Percentiles rank a stretch among this genome's conserved stretches.
Evolutionary conservation across 2,797 vertebrate species (phyloP).

Genomic region (Mareca strepera): DNA sequence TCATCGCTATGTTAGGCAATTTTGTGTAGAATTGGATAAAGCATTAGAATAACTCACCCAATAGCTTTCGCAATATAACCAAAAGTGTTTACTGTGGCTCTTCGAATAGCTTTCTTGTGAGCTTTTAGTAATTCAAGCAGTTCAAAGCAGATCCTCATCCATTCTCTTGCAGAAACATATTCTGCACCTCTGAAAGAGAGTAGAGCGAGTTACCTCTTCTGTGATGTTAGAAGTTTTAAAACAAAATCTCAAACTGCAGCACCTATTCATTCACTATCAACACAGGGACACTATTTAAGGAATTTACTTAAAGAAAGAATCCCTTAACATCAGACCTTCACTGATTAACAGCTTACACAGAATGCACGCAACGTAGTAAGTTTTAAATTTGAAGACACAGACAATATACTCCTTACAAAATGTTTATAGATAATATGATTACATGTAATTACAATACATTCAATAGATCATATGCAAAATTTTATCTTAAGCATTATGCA

Average conservation of each 20-base stretch:
- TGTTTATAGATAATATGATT: background rate
- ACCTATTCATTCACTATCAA: background rate
- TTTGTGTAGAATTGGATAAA: background rate
- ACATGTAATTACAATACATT: background rate
- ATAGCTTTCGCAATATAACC: slow-evolving; percentile 99
- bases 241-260: background rate
- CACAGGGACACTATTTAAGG: background rate
- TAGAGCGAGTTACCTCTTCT: background rate
- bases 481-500: background rate
- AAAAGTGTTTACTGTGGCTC: slow-evolving; percentile 99
- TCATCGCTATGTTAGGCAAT: background rate
- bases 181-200: slow-evolving; percentile 89
- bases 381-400: background rate
- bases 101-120: slow-evolving; percentile 97
- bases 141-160: slow-evolving; percentile 99
- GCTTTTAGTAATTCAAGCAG: slow-evolving; percentile 96
- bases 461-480: background rate
- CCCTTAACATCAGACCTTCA: background rate
- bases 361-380: background rate
- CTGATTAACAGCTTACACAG: background rate
- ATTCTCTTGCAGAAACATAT: slow-evolving; percentile 97
- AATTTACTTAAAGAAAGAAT: background rate
- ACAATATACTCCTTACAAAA: background rate
- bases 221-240: background rate
- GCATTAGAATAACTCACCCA: slow-evolving; percentile 83